Conservation (phyloP, 2,888 invertebrate genomes). For the Drosophila nr. medialis region DNA sequence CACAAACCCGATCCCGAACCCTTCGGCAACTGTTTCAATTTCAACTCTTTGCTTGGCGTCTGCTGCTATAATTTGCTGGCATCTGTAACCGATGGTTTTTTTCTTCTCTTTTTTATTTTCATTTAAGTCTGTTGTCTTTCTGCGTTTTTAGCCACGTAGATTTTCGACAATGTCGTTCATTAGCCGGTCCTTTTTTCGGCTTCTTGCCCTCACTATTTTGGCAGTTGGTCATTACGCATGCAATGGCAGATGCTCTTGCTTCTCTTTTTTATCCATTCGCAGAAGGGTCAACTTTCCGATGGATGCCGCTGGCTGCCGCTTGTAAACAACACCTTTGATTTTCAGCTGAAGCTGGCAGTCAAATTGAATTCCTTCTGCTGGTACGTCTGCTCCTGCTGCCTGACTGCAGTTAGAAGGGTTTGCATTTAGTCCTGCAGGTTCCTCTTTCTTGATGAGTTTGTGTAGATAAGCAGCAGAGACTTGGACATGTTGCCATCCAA, state of each 20-base stretch:
- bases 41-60: conserved; percentile 56
- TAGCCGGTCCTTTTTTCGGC: conserved; percentile 57
- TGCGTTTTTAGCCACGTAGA: conserved; percentile 67
- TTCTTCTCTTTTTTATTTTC: conserved; percentile 7
- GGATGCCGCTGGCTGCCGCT: conserved; percentile 52
- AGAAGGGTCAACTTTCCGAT: conserved; percentile 75
- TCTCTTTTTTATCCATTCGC: conserved; percentile 42
- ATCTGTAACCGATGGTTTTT: conserved; percentile 70
- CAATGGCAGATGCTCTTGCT: conserved; percentile 79
- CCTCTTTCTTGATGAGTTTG: conserved; percentile 36
- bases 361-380: conserved; percentile 68
- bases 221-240: conserved; percentile 82
- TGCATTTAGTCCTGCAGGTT: conserved; percentile 48
- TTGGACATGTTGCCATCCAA: conserved; percentile 32
- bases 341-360: conserved; percentile 54
- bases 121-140: conserved; percentile 30
- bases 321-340: conserved; percentile 82
- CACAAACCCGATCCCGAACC: conserved; percentile 46
- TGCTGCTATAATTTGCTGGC: conserved; percentile 69
- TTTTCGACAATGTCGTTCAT: conserved; percentile 75
- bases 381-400: conserved; percentile 9
- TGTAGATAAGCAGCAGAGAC: conserved; percentile 42
- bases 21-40: conserved; percentile 75
- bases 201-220: conserved; percentile 67
- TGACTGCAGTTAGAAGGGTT: conserved; percentile 59